phyloP scores from a whole-genome alignment of 2,113 vertebrate genomes.

The Serinus canaria region DNA sequence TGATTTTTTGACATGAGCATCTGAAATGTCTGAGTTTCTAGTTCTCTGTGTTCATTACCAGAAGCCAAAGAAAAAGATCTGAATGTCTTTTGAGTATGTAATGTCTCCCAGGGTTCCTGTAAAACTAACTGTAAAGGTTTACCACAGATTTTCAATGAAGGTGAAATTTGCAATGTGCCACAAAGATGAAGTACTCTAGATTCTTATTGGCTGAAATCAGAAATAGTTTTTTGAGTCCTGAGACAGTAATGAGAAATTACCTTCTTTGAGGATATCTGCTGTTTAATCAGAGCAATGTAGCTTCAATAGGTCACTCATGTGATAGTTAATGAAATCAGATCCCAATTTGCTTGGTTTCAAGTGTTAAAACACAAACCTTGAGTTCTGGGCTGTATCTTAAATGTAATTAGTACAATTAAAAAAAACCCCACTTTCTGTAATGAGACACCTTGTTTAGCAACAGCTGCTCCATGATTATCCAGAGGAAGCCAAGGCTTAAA shows the following conservation, averaged over 20 bases:
- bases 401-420: not conserved
- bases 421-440: not conserved
- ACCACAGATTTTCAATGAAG: not conserved
- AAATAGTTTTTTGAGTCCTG: not conserved
- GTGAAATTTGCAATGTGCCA: not conserved
- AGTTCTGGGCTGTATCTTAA: not conserved
- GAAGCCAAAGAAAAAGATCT: not conserved
- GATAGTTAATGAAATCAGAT: not conserved
- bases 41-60: not conserved
- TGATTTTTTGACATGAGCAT: not conserved
- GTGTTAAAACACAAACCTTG: not conserved
- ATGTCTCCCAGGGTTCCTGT: not conserved
- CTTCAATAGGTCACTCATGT: not conserved
- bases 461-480: not conserved
- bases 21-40: not conserved
- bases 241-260: not conserved
- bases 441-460: slow-evolving; percentile 3
- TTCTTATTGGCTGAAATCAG: not conserved
- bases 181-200: not conserved
- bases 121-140: not conserved
- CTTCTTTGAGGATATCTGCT: not conserved
- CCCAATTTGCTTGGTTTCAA: not conserved
- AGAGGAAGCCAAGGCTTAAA: slow-evolving; percentile 18
- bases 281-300: not conserved
- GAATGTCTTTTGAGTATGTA: not conserved